Base-by-base conservation (phyloP, 1,140 invertebrate genomes). In the Panagrolaimus sp. region DNA sequence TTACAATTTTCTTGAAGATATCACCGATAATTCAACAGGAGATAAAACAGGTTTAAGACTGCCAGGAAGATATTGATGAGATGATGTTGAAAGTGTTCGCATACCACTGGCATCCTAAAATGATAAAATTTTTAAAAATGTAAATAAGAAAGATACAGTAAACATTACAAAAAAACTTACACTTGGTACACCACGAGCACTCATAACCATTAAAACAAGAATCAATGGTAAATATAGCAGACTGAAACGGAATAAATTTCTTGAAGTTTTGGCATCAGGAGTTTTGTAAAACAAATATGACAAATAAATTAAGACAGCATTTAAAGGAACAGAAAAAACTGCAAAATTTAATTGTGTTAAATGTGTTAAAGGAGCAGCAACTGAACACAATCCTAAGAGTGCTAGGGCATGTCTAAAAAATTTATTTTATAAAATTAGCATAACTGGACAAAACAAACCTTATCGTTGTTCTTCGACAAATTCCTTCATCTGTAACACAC, bases 321-420 rank as follows among this genome's bases (percentile, higher is more conserved):
- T 98, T 5, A 98, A 82, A 12, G 95, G 95, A 66, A 95, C 85
- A 0, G 92, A 91, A 83, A 90, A 90, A 14, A 91, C 76, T 4
- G 90, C 90, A 88, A 98, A 98, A 87, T 90, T 92, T 87, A 89
- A 90, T 71, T 91, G 92, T 0, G 94, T 97, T 1, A 95, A 88
- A 76, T 91, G 90, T 14, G 91, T 82, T 24, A 90, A 78, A 9
- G 94, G 91, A 10, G 93, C 91, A 6, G 88, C 84, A 28, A 81
- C 47, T 43, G 88, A 79, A 68, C 90, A 94, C 0, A 95, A 85
- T 0, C 84, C 88, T 46, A 89, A 87, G 71, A 97, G 87, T 0
- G 87, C 87, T 4, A 88, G 83, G 6, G 92, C 92, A 83, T 98
- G 94, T 32, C 93, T 83, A 47, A 64, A 79, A 44, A 21, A 15